Evolutionary conservation across 2,888 invertebrate genomes (phyloP).

Genomic region (Morpho achilles): DNA sequence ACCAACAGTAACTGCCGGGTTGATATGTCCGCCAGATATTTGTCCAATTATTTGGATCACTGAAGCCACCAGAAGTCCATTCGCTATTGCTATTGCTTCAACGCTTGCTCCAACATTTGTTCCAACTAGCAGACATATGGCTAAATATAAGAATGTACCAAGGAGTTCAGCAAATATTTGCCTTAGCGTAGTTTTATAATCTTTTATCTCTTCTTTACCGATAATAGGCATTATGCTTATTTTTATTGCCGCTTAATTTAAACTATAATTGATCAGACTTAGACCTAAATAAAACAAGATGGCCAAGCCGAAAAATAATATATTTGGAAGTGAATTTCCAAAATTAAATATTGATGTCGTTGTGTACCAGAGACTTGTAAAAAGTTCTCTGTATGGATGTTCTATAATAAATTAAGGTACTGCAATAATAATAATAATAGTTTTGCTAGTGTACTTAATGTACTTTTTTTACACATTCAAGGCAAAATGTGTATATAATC

Average conservation of each 20-base stretch:
- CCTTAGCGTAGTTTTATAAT: slow-evolving; percentile 18
- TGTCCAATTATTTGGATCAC: slow-evolving; percentile 24
- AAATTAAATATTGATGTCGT: too few species aligned
- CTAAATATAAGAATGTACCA: slow-evolving; percentile 27
- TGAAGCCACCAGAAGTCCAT: slow-evolving; percentile 24
- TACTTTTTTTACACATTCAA: too few species aligned
- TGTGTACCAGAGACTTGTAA: too few species aligned
- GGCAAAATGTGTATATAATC: too few species aligned
- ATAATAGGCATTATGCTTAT: slow-evolving; percentile 10
- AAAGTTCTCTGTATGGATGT: too few species aligned
- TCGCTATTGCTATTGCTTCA: slow-evolving; percentile 17
- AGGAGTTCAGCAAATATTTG: slow-evolving; percentile 29
- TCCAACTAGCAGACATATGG: slow-evolving; percentile 21
- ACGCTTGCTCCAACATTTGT: slow-evolving; percentile 2
- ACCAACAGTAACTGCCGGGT: slow-evolving; percentile 26
- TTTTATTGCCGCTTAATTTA: neutral
- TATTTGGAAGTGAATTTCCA: too few species aligned
- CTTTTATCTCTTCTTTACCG: slow-evolving; percentile 21
- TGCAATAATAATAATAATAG: too few species aligned
- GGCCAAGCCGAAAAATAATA: too few species aligned
- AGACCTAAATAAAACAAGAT: too few species aligned
- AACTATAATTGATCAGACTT: too few species aligned
- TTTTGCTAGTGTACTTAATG: too few species aligned
- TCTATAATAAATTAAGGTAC: too few species aligned
- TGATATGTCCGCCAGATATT: slow-evolving; percentile 28